These are phyloP conservation scores for Elanoides forficatus DNA, from an alignment of 2,113 vertebrate genomes.

Conservation along the genomic window DNA sequence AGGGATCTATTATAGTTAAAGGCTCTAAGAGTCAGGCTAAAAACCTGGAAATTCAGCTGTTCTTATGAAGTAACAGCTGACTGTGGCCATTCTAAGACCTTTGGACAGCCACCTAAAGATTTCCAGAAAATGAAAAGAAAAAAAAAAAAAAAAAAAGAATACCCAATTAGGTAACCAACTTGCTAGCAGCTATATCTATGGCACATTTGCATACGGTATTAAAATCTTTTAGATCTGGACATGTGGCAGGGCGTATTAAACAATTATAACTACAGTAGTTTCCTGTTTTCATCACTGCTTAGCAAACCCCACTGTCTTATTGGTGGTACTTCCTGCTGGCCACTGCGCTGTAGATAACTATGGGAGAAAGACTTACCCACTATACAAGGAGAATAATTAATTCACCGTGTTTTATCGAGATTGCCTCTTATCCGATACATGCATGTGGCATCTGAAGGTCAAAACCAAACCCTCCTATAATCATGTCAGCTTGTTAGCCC, in stretches of 20 bases:
- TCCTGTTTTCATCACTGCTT: slow-evolving; percentile 67
- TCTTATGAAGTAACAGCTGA: background rate
- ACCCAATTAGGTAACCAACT: slow-evolving; percentile 37
- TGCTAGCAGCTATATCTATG: slow-evolving; percentile 64
- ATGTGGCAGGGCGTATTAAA: slow-evolving; percentile 54
- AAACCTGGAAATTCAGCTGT: slow-evolving; percentile 34
- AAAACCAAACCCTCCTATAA: slow-evolving; percentile 54
- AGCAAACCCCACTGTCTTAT: slow-evolving; percentile 64
- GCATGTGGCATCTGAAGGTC: slow-evolving; percentile 75
- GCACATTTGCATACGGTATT: slow-evolving; percentile 29
- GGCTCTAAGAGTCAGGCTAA: slow-evolving; percentile 20
- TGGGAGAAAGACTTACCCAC: slow-evolving; percentile 49
- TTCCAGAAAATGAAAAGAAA: background rate
- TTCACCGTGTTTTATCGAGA: slow-evolving; percentile 66
- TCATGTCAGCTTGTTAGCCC: slow-evolving; percentile 56
- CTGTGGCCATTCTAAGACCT: slow-evolving; percentile 30
- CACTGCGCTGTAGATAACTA: slow-evolving; percentile 75
- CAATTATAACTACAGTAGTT: slow-evolving; percentile 54
- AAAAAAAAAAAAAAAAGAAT: background rate
- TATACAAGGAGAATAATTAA: slow-evolving; percentile 28
- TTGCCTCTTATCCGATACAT: slow-evolving; percentile 62
- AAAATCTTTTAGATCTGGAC: slow-evolving; percentile 58
- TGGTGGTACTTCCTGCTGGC: slow-evolving; percentile 62
- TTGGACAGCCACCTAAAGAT: background rate
- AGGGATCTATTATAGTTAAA: slow-evolving; percentile 5